phyloP scores from a whole-genome alignment of 1,140 invertebrate genomes.

The Magallana gigas region DNA sequence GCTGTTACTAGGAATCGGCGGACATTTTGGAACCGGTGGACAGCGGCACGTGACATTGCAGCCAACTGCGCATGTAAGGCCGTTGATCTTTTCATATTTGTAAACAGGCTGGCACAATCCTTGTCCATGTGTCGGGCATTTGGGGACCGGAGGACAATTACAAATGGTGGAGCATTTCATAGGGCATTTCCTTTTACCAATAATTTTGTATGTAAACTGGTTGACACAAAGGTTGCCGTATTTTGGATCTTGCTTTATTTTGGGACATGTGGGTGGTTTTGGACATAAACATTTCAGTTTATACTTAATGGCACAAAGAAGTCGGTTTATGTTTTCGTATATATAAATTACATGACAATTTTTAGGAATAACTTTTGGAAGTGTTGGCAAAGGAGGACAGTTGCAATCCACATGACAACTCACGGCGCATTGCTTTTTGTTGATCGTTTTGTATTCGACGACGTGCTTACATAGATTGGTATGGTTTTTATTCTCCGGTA shows the following conservation, averaged over 20 bases:
- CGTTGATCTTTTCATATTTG: conserved; percentile 14
- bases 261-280: conserved; percentile 21
- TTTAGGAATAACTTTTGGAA: conserved; percentile 10
- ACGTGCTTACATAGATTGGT: background rate
- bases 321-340: background rate
- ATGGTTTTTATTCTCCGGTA: background rate
- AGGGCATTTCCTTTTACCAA: background rate
- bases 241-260: conserved; percentile 5
- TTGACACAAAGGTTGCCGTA: background rate
- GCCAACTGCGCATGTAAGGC: background rate
- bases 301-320: conserved; percentile 5
- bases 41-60: conserved; percentile 8
- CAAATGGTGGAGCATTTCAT: background rate
- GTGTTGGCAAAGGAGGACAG: conserved; percentile 5
- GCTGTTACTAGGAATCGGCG: background rate
- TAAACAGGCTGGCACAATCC: conserved; percentile 23
- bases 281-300: conserved; percentile 6
- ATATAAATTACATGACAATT: background rate
- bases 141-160: background rate
- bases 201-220: conserved; percentile 12
- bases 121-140: background rate
- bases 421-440: conserved; percentile 4
- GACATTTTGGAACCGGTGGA: conserved; percentile 43
- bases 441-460: background rate
- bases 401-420: conserved; percentile 1